These are phyloP conservation scores for Cricetomys ansorgei DNA, from an alignment of 2,113 vertebrate species.

Conservation along the genomic window DNA sequence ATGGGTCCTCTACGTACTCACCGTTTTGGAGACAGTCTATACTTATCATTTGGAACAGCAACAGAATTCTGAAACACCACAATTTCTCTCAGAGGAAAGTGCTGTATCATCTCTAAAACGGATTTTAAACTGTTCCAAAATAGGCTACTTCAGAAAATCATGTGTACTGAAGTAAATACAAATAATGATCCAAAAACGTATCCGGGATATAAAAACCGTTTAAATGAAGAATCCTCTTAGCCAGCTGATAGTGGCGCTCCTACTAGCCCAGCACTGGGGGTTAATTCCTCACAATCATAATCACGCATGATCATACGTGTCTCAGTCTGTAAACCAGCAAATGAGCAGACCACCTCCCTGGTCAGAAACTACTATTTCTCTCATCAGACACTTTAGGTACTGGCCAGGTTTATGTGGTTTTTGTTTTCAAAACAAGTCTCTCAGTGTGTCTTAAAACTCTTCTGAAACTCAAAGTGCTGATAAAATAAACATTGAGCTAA, in stretches of 20 bases:
- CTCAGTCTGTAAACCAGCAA: constrained; percentile 7
- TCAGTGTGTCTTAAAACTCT: constrained; percentile 35
- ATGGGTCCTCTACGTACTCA: background rate
- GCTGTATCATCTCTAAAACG: background rate
- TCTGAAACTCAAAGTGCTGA: background rate
- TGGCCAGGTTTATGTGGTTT: constrained; percentile 36
- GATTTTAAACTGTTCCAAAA: constrained; percentile 14
- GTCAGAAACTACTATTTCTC: background rate
- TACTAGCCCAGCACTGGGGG: too few species aligned
- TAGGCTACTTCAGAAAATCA: background rate
- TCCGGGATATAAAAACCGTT: background rate
- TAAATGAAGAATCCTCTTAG: constrained; percentile 59
- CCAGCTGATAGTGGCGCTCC: too few species aligned
- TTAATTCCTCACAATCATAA: background rate
- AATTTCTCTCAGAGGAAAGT: constrained; percentile 4
- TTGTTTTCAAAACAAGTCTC: constrained; percentile 48
- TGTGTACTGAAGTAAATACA: background rate
- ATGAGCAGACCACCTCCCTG: background rate
- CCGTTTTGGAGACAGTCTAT: constrained; percentile 31
- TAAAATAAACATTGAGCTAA: constrained; percentile 32
- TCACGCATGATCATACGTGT: background rate
- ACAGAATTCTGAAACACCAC: background rate
- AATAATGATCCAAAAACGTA: background rate
- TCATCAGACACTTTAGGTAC: constrained; percentile 14
- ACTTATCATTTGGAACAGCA: constrained; percentile 1